Evolutionary conservation across 2,888 invertebrate species (phyloP), one percentile per base, ranked within the genome.

Genomic region (Cheilosia impressa): DNA sequence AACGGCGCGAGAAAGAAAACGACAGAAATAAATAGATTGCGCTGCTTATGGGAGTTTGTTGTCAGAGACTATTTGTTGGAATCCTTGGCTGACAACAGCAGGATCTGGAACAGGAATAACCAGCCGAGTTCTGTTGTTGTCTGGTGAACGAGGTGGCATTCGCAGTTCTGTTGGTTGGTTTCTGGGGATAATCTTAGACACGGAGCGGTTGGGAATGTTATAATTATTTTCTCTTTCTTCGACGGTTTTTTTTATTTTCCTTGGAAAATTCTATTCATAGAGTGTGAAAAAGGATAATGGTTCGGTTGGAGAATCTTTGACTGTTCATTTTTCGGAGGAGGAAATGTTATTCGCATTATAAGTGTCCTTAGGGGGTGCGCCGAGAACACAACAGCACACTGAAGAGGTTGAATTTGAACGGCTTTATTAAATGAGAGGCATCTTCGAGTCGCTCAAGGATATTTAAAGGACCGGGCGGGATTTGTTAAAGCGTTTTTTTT

Each of bases 261-360:
- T 34, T 22, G 24, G 34, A 22, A 71, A 58, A 52, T 71, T 60
- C 71, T 50, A 71, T 71, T 71, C 50, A 71, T 71, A 38, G 50
- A 71, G 71, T 71, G 71, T 34, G 58, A 71, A 50, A 71, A 71
- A 60, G 47, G 71, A 71, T 71, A 71, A 71, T 71, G 68, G 62
- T 43, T 43, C 58, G 57, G 69, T 47, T 58, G 58, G 71, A 50
- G 71, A 71, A 22, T 38, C 31, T 58, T 71, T 41, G 73, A 57
- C 55, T 75, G 73, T 43, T 73, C 63, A 55, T 22, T 63, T 55
- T 34, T 41, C 15, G 24, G 2, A 3, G 65, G 17, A 57, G 57
- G 47, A 47, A 75, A 75, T 75, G 57, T 65, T 53, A 24, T 53
- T 66, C 53, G 66, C 66, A 34, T 55, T 55, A 5, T 55, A 17